Evolutionary conservation across 2,888 invertebrate species (phyloP), one percentile per base, ranked within the genome.

Genomic region (Acanthococcus lagerstroemiae): DNA sequence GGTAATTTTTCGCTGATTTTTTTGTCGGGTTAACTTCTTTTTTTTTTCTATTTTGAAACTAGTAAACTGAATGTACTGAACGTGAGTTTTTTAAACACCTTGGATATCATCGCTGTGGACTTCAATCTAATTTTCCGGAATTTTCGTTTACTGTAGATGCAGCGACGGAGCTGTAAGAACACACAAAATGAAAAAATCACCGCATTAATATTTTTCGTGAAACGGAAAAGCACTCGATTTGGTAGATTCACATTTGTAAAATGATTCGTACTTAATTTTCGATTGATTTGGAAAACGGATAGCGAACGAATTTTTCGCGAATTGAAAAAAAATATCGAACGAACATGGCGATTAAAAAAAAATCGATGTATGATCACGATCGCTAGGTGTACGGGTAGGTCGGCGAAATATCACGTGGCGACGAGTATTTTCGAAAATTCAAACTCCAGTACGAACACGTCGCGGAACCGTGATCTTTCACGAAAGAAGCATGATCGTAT

Each of bases 381-480:
- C 50, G 50, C 50, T 50, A 50, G 17, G 50, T 19, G 21, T n/a
- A 50, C 50, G 50, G 50, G 17, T 19, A 12, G 9, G 17, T 50
- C 37, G 37, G 21, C 50, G 4, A 19, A 3, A 22, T 25, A 58
- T 44, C 58, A 58, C 58, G 58, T 58, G 58, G 57, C 30, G 45
- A 24, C 17, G 17, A 26, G 44, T 12, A 57, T 57, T 57, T 58
- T 58, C 46, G 57, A 57, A 58, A 58, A 58, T 56, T 37, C 9
- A 56, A 56, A 56, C 44, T 56, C 55, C 55, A 56, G 55, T 48
- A 58, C 46, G 58, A 58, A 46, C 58, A 58, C 58, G 58, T 46
- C 58, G 58, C 58, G 58, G 24, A 46, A 58, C 26, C 58, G 58
- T 46, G 58, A 58, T 58, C 58, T 46, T 58, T 58, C 24, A 26